Base-by-base conservation (phyloP, 2,888 invertebrate species). In the Mimas tiliae region DNA sequence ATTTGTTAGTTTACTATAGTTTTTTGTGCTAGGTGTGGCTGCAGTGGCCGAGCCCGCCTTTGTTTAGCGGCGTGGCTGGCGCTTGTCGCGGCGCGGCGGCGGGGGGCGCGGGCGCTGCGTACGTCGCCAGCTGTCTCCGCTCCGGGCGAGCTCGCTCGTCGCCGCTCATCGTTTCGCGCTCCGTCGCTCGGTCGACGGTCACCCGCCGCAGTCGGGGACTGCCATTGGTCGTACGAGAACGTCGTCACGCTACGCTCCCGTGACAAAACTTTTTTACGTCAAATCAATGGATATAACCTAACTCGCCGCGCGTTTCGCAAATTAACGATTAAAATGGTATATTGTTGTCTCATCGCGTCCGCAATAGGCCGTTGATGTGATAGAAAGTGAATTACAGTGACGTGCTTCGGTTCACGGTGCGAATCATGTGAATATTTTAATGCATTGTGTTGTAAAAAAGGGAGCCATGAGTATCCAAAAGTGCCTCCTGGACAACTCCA, bases 201-300 rank as follows among this genome's bases (percentile, higher is more conserved):
- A 67, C 71, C 75, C 77, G 70, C 76, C 77, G 79, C 86, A 90
- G 91, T 90, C 82, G 82, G 76, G 82, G 79, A 80, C 80, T 76
- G 80, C 73, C 70, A 76, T 72, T 74, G 73, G 77, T 72, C 69
- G 69, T 33, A 55, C 55, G 66, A 71, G 76, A 75, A 83, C 85
- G 88, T 85, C 77, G 73, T 53, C 48, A 65, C 68, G 71, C 71
- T 77, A 74, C 79, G 76, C 73, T 73, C 69, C 68, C 55, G 65
- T 67, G 70, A 68, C 80, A 82, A 93, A 93, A 93, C 92, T 93
- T 93, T 93, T 84, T 92, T 93, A 93, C 92, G 91, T 90, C 90
- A 90, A 90, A 89, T 90, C 91, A 90, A 93, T 93, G 93, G 93
- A 93, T 93, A 93, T 93, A 93, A 93, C 93, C 92, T 93, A 93